Percentiles rank a stretch among this genome's conserved stretches.
phyloP scores from a whole-genome alignment of 2,113 vertebrate species.

The Aythya baeri region DNA sequence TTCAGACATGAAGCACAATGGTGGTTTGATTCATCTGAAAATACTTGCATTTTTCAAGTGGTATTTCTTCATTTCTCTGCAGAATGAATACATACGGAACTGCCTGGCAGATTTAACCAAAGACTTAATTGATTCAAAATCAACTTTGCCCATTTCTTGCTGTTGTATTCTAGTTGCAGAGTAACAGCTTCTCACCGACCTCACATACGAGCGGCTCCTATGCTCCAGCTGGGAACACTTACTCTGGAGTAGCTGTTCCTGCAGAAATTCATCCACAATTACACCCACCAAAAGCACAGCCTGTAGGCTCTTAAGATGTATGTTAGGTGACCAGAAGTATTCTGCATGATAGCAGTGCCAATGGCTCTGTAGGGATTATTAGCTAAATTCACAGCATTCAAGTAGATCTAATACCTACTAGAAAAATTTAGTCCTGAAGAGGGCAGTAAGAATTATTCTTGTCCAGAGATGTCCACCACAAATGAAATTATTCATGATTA shows the following conservation, averaged over 20 bases:
- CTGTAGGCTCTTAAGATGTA: neutral
- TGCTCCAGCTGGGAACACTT: neutral
- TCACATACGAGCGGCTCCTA: neutral
- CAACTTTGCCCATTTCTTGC: neutral
- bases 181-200: neutral
- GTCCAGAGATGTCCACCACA: conserved; percentile 79
- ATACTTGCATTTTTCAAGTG: neutral
- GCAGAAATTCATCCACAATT: neutral
- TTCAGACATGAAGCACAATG: neutral
- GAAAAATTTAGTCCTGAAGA: conserved; percentile 88
- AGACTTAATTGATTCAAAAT: neutral
- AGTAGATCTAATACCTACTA: conserved; percentile 89
- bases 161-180: neutral
- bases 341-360: conserved; percentile 79
- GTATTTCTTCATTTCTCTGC: neutral
- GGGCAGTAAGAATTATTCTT: conserved; percentile 87
- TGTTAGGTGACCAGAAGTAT: neutral
- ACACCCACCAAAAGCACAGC: neutral
- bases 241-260: neutral
- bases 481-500: neutral
- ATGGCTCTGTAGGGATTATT: conserved; percentile 22
- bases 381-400: conserved; percentile 49
- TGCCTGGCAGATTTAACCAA: neutral
- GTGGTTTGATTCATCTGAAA: neutral
- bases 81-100: neutral